phyloP scores from a whole-genome alignment of 1,140 invertebrate genomes.

The Pseudomyrmex sp. region DNA sequence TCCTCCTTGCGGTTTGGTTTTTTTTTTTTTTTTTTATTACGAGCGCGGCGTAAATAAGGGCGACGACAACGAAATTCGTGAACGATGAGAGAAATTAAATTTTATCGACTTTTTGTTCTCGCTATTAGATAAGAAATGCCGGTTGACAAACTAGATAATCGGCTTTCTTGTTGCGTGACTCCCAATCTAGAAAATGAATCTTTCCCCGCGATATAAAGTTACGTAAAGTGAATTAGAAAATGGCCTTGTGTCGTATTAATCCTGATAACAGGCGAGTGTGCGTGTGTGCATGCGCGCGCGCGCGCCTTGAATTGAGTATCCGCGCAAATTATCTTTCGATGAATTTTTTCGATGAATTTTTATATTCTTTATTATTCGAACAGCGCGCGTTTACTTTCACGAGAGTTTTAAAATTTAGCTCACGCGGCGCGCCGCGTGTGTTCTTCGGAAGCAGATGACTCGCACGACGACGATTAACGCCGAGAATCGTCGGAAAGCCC shows the following conservation, averaged over 20 bases:
- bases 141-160: neutral
- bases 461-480: neutral
- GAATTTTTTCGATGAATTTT: too few species aligned
- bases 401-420: neutral
- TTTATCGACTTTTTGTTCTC: neutral
- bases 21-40: neutral
- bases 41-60: neutral
- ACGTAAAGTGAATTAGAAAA: conserved; percentile 46
- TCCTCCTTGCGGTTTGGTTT: neutral
- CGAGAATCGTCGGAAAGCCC: neutral
- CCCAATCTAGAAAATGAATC: conserved; percentile 35
- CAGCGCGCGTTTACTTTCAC: neutral
- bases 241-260: conserved; percentile 25
- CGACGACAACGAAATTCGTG: neutral
- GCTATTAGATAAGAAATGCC: neutral
- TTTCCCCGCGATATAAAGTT: conserved; percentile 8
- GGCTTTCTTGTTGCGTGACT: conserved; percentile 19
- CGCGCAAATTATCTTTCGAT: too few species aligned
- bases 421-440: neutral
- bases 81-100: neutral
- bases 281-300: neutral
- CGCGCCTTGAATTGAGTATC: neutral
- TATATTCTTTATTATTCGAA: neutral
- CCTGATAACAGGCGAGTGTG: neutral
- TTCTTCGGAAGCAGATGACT: neutral